These are phyloP conservation scores for Mizuhopecten yessoensis DNA, from an alignment of 1,140 invertebrate species.

Conservation along the genomic window DNA sequence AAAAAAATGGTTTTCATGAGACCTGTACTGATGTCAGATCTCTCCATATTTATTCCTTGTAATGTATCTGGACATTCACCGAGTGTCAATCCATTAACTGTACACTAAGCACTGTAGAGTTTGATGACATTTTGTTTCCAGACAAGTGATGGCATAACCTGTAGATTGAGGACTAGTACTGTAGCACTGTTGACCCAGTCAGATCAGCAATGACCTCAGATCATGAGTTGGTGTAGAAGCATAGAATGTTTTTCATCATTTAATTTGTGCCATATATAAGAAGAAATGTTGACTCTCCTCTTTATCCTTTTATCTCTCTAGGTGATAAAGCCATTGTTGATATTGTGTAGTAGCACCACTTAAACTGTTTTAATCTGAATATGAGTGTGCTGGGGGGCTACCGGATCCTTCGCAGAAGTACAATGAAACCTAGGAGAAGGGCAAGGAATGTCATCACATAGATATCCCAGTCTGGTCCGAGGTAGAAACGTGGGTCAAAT, in stretches of 20 bases:
- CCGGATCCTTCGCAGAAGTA: slow-evolving; percentile 74
- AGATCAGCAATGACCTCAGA: background rate
- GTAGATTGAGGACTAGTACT: no score
- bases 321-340: no score
- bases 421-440: slow-evolving; percentile 90
- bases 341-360: background rate
- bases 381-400: slow-evolving; percentile 41
- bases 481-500: slow-evolving; percentile 87
- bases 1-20: no score
- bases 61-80: no score
- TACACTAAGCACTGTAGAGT: background rate
- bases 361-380: no score
- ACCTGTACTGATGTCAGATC: no score
- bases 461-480: slow-evolving; percentile 96
- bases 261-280: no score
- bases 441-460: slow-evolving; percentile 94
- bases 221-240: background rate
- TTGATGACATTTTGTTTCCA: background rate
- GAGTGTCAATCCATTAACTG: no score
- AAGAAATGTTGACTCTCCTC: no score
- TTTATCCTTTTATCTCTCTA: no score
- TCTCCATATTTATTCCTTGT: no score
- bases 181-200: background rate
- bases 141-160: background rate
- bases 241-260: background rate